Base-by-base conservation (phyloP, 1,140 invertebrate genomes). In the Cheumatopsyche charites region DNA sequence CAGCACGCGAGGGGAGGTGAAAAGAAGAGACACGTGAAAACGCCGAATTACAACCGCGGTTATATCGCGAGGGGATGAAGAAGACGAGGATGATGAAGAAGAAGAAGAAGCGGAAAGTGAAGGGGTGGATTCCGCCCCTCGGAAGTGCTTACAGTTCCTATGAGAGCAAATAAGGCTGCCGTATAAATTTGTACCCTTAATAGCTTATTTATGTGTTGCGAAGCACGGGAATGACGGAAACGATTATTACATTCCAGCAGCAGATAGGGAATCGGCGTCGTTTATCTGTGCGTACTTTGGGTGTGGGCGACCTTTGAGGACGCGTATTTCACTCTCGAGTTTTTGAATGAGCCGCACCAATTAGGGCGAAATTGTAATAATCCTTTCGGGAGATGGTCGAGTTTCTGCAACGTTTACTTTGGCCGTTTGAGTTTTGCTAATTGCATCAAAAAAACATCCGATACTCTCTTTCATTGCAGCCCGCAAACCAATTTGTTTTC, bases 171-270 rank as follows among this genome's bases (percentile, higher is more conserved):
- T 63, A 63, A 63, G 62, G 62, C 41, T 21, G 29, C 62, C n/a
- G 62, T 63, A 63, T 63, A 63, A 63, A 63, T 63, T 63, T 63
- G 62, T 63, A 43, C 55, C 21, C 55, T 23, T 42, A 63, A 63
- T 41, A 41, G 62, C 29, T 63, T 63, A 63, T 63, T 63, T 63
- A 63, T 63, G 41, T 63, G 62, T 63, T 21, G 23, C 29, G 58
- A 62, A 25, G n/a, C 19, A 42, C 29, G 62, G 62, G 62, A 23
- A 58, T 58, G 55, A 58, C 55, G 55, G 55, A 58, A 58, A 58
- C 55, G 55, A 58, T 58, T 58, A 58, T 58, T 58, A 58, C 55
- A 58, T 58, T 58, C 55, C 55, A 58, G 23, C 55, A 19, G 55
- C 15, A 58, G 55, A 58, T 58, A 25, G 21, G 19, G 12, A 58